Percentiles rank a stretch among this genome's conserved stretches.
Conservation (phyloP, 2,888 invertebrate species). For the Aromia moschata region DNA sequence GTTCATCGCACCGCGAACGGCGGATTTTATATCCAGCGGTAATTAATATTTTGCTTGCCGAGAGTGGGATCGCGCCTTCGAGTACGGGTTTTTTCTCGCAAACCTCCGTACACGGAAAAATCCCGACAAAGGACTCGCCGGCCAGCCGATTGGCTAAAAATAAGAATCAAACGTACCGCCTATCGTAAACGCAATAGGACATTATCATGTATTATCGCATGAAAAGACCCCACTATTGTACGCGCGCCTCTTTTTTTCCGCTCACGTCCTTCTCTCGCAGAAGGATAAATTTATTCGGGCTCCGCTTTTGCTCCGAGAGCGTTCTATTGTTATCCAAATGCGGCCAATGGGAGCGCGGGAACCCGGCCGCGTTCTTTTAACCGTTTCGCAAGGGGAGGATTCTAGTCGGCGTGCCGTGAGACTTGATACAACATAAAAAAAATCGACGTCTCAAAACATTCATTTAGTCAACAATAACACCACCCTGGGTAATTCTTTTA, state of each 20-base stretch:
- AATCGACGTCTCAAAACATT: no score
- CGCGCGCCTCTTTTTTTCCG: slow-evolving; percentile 8
- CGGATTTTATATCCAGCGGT: background rate
- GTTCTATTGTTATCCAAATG: slow-evolving; percentile 43
- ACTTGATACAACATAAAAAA: no score
- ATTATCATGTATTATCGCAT: slow-evolving; percentile 14
- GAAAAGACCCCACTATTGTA: slow-evolving; percentile 20
- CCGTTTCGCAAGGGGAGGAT: slow-evolving; percentile 14
- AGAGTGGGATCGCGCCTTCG: no score
- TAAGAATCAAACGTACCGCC: slow-evolving; percentile 23
- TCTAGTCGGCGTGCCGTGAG: slow-evolving; percentile 1
- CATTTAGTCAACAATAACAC: no score
- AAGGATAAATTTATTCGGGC: slow-evolving; percentile 18
- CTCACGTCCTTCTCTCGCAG: slow-evolving; percentile 15
- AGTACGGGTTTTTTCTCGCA: slow-evolving; percentile 19
- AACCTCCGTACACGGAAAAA: slow-evolving; percentile 16
- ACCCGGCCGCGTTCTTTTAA: slow-evolving; percentile 31
- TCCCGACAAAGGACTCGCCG: slow-evolving; percentile 20
- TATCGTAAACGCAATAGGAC: slow-evolving; percentile 26
- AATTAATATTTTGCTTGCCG: background rate
- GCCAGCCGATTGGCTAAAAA: slow-evolving; percentile 20
- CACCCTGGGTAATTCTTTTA: no score
- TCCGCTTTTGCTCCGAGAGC: slow-evolving; percentile 28
- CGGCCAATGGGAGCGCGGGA: slow-evolving; percentile 41
- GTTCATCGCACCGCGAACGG: background rate